Evolutionary conservation across 2,888 invertebrate genomes (phyloP).

Genomic region (Eupithecia insigniata): DNA sequence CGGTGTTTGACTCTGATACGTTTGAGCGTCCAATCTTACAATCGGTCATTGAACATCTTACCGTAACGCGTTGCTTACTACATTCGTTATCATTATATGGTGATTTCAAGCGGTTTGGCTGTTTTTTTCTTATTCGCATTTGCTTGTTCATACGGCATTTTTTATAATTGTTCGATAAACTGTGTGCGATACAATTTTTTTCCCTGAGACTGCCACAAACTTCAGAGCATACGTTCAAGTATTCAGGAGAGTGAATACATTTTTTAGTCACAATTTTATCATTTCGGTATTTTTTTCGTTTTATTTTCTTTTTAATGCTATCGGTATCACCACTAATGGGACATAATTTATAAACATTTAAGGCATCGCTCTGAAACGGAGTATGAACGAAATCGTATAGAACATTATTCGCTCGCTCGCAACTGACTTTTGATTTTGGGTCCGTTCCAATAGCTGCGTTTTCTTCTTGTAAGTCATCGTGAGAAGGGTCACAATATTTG

Average conservation of each 20-base stretch:
- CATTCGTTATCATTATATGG: neutral
- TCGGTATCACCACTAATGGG: neutral
- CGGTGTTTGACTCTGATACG: neutral
- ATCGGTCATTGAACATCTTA: neutral
- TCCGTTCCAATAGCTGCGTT: neutral
- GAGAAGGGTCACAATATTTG: neutral
- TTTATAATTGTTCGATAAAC: neutral
- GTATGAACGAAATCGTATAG: neutral
- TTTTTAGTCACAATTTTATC: neutral
- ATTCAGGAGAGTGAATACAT: neutral
- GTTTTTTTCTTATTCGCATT: no score
- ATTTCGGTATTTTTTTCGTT: neutral
- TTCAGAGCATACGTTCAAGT: neutral
- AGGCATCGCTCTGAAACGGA: neutral
- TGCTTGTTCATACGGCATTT: neutral
- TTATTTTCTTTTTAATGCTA: neutral
- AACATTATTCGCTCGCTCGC: neutral
- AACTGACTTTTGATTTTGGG: neutral
- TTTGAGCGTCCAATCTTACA: neutral
- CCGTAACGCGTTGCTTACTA: neutral
- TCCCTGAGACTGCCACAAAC: neutral
- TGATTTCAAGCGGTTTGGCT: neutral
- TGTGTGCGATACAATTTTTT: neutral
- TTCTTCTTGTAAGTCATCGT: neutral
- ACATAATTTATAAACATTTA: neutral